Base-by-base conservation (phyloP, 2,113 vertebrate genomes). In the Dipodomys ordii region DNA sequence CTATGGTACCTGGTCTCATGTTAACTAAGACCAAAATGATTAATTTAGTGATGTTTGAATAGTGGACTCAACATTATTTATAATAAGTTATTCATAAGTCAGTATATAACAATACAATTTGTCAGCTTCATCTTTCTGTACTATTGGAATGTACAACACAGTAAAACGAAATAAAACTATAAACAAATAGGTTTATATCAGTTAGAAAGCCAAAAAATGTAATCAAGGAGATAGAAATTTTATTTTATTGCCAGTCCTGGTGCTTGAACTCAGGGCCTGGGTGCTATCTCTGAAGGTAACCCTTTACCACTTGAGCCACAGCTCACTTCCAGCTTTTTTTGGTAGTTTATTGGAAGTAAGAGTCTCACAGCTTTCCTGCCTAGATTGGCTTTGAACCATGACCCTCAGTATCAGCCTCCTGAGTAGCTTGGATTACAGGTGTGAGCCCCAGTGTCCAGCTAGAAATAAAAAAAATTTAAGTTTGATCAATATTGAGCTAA, bases 131-230 rank as follows among this genome's bases (percentile, higher is more conserved):
- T 87, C 77, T 68, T 49, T 94, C 35, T 83, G 7, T 71, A 69
- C n/a, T 89, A 74, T 93, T 93, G 62, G 30, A 94, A 89, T 90
- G 1, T 12, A 94, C 49, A 77, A 77, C 6, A 91, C 84, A 95
- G 10, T 87, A 11, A 60, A 93, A 91, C 32, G 9, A 92, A 44
- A 80, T 79, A 88, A 65, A 79, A 84, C 53, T 69, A 53, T 57
- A 60, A 69, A 77, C 85, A 76, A 89, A 19, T 83, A 0, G 72
- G 20, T 92, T 95, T 92, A 92, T 13, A 13, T 57, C 1, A 92
- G n/a, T 85, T 92, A 90, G 83, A 84, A 94, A 83, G 18, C 11
- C 46, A 90, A 27, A 87, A 90, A 68, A 74, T 87, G 2, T 35
- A 69, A 84, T 64, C 92, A 73, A 68, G 15, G 77, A 94, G 71